Base-by-base conservation (phyloP, 2,113 vertebrate genomes). In the Tringa solitaria region DNA sequence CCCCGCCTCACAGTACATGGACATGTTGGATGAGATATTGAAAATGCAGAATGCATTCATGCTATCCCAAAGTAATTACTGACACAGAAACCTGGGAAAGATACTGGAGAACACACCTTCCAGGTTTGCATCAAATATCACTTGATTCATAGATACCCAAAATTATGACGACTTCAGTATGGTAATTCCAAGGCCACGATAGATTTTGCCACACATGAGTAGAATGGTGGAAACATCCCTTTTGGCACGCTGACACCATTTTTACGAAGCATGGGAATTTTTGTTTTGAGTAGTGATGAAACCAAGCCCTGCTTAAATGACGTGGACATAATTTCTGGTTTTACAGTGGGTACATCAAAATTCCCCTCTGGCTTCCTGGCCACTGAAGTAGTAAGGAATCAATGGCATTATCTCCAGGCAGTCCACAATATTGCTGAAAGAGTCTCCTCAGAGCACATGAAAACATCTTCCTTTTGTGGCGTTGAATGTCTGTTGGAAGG, bases 161-260 rank as follows among this genome's bases (percentile, higher is more conserved):
- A 78, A 17, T 73, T 21, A n/a, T 23, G 23, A 72, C 45, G 37
- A 39, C 35, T 84, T 84, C 46, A 57, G 12, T 65, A 43, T 19
- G 33, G 4, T 64, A 41, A 74, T 57, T 84, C 27, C 45, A 74
- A 73, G 50, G 50, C 16, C 26, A 45, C 7, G 10, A 39, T 8
- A 2, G 5, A 27, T 57, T 70, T 89, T 68, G 41, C 12, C 50
- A 43, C 27, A 28, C 0, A 6, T 0, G 0, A 37, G 3, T 43
- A 35, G 27, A 21, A 27, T 27, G 6, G 20, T 81, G 17, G 59
- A 43, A 70, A 46, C 16, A 19, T 70, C 50, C 19, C 8, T 78
- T 91, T 65, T 53, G 76, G 57, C 83, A 50, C 28, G 50, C 22
- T 64, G 45, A 48, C 7, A 27, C 6, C 5, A 0, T 35, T 85